Base-by-base conservation (phyloP, 2,888 invertebrate species). In the Odontomyia ornata region DNA sequence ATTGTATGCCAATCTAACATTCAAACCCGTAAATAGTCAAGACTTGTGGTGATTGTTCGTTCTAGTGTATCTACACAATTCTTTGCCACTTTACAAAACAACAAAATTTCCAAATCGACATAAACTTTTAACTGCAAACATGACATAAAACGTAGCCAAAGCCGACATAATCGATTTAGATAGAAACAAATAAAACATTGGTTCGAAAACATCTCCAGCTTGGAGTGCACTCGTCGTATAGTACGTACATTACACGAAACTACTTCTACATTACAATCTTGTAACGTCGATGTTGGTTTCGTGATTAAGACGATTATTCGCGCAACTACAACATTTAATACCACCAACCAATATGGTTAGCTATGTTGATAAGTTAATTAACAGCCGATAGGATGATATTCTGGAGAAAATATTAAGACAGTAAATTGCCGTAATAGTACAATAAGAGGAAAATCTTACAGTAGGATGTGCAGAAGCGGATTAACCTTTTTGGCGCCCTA, bases 281-380 rank as follows among this genome's bases (percentile, higher is more conserved):
- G 69, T 69, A 69, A 23, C 46, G 18, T 15, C n/a, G 4, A 52
- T n/a, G 52, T 52, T 15, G 23, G 52, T 65, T 69, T 69, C 46
- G 69, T 69, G 69, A 69, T 69, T 69, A 69, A 69, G 69, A 69
- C 69, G 69, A 69, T 69, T 69, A 69, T 69, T 46, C 30, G 46
- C 21, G 43, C 28, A 18, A n/a, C n/a, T 46, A 15, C 18, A 30
- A 65, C 15, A 43, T 69, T 65, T 23, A 69, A 47, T 23, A 3
- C 9, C 47, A 47, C 46, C 69, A 60, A 65, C 69, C 47, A 69
- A 69, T 47, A 69, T 47, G 47, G 69, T 69, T 69, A 47, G 69
- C 69, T 30, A 69, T 69, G 69, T 69, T 69, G 69, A 69, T 69
- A 69, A 69, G 69, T 69, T 69, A 69, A 69, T 69, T 69, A 69